These are phyloP conservation scores for Apamea epomidion DNA, from an alignment of 2,888 invertebrate genomes.

Conservation along the genomic window DNA sequence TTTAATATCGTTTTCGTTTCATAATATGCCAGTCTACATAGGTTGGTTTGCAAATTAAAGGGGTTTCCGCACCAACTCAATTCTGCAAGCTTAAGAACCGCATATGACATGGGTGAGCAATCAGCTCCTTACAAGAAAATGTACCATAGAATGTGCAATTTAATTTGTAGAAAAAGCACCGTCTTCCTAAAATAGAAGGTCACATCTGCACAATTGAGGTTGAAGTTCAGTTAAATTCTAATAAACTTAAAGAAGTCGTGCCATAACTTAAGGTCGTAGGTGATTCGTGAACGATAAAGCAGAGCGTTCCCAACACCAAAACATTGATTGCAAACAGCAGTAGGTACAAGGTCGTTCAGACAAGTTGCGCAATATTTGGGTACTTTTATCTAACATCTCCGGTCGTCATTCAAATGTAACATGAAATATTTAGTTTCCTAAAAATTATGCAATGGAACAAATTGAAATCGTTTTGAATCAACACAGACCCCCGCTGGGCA, in stretches of 20 bases:
- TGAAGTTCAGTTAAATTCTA: slow-evolving; percentile 52
- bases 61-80: background rate
- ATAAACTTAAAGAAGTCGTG: slow-evolving; percentile 60
- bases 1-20: slow-evolving; percentile 36
- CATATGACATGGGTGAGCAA: background rate
- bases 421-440: slow-evolving; percentile 83
- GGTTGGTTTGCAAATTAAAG: background rate
- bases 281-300: slow-evolving; percentile 67
- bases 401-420: slow-evolving; percentile 80
- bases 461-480: slow-evolving; percentile 84
- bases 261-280: slow-evolving; percentile 62
- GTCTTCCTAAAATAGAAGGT: slow-evolving; percentile 34
- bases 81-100: background rate
- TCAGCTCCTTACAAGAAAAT: background rate
- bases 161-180: background rate
- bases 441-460: slow-evolving; percentile 85
- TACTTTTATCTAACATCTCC: slow-evolving; percentile 80
- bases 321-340: slow-evolving; percentile 73
- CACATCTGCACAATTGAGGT: slow-evolving; percentile 36
- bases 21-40: slow-evolving; percentile 20
- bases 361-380: slow-evolving; percentile 77
- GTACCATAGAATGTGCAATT: background rate
- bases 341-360: slow-evolving; percentile 74
- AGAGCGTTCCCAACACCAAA: slow-evolving; percentile 68
- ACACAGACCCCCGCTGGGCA: slow-evolving; percentile 81